phyloP scores from a whole-genome alignment of 2,888 invertebrate genomes.

The Scaptomyza reducta region DNA sequence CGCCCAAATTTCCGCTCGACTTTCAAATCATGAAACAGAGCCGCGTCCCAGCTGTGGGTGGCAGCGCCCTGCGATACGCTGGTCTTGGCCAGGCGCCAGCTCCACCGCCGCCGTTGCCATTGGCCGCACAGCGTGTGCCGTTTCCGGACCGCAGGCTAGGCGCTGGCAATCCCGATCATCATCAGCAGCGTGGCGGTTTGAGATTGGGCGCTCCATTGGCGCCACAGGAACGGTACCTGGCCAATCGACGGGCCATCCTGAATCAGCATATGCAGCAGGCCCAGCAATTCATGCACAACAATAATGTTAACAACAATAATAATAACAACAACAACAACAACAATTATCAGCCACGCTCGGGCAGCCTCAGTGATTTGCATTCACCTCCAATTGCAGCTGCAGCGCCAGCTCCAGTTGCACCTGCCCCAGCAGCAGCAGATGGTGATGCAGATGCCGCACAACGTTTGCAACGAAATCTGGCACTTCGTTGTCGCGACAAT shows the following conservation, averaged over 20 bases:
- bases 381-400: slow-evolving; percentile 38
- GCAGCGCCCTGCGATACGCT: slow-evolving; percentile 55
- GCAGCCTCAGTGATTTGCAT: slow-evolving; percentile 76
- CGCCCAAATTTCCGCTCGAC: slow-evolving; percentile 83
- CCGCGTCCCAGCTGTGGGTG: slow-evolving; percentile 77
- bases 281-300: slow-evolving; percentile 76
- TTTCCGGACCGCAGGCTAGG: slow-evolving; percentile 51
- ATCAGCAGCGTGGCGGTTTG: slow-evolving; percentile 56
- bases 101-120: slow-evolving; percentile 46
- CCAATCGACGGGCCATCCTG: slow-evolving; percentile 80
- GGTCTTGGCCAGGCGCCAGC: slow-evolving; percentile 56
- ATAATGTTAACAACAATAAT: slow-evolving; percentile 77
- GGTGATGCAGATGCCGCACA: slow-evolving; percentile 82
- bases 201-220: slow-evolving; percentile 69
- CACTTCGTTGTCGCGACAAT: slow-evolving; percentile 82
- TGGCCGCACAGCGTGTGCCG: slow-evolving; percentile 39
- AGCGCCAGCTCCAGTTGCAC: slow-evolving; percentile 34
- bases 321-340: slow-evolving; percentile 64
- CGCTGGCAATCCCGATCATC: slow-evolving; percentile 19
- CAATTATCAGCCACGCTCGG: slow-evolving; percentile 78
- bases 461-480: slow-evolving; percentile 83
- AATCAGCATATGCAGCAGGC: slow-evolving; percentile 80
- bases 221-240: slow-evolving; percentile 79
- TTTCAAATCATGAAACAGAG: slow-evolving; percentile 84
- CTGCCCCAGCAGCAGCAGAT: slow-evolving; percentile 35